Base-by-base conservation (phyloP, 2,888 invertebrate species). In the Dascillus cervinus region DNA sequence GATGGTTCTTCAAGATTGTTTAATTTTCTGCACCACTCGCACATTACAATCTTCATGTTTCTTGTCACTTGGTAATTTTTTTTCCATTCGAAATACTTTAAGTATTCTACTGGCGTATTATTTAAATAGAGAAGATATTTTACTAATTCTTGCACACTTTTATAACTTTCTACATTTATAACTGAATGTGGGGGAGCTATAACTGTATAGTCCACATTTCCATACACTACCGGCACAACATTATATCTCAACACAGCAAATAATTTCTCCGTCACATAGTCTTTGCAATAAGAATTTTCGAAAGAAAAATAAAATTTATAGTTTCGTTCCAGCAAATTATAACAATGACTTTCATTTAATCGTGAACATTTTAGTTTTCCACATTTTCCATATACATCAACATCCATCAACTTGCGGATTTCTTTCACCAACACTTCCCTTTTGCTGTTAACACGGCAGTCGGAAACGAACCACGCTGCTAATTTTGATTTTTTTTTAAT, bases 301-400 rank as follows among this genome's bases (percentile, higher is more conserved):
- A 46, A 44, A 1, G 47, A 37, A 9, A 47, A 28, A 25, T 47
- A 47, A 26, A 46, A 47, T 15, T 34, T 40, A 20, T 46, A 47
- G 3, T 35, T 24, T 4, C 52, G 60, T 37, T 66, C 62, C 26
- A 72, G 56, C 64, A 69, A 65, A 11, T 65, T 56, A 44, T 68
- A 71, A 44, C 72, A 72, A 32, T 60, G 52, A 17, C 28, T 13
- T n/a, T n/a, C n/a, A n/a, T n/a, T n/a, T n/a, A n/a, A n/a, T 19
- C 34, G 41, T 1, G 48, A 38, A 32, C 60, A 70, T 47, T 45
- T 56, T 2, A 58, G 44, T 0, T 48, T 43, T 1, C 79, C 78
- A 53, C 82, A 82, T 1, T 49, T 50, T n/a, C 80, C 81, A 49
- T 67, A 79, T 12, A 79, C 64, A 51, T 79, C 78, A 6, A 81